Percentiles rank a stretch among this genome's conserved stretches.
These are phyloP conservation scores for Halcyon chelicuti DNA, from an alignment of 2,797 vertebrate species.

Conservation along the genomic window DNA sequence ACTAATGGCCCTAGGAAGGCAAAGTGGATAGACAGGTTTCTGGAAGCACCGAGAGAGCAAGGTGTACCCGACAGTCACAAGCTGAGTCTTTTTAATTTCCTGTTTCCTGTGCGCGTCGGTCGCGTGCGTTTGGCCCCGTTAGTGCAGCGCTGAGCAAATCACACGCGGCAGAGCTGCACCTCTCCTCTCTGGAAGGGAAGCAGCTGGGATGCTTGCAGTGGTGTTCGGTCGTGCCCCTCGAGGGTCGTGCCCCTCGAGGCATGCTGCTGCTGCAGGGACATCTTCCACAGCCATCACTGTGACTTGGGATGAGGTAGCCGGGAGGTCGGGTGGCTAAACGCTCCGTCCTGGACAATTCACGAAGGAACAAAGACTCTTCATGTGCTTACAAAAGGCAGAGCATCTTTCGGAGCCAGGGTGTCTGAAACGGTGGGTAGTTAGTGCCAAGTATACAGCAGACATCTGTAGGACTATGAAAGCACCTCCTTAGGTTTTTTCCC, in stretches of 20 bases:
- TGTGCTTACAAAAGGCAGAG: not conserved
- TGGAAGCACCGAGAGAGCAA: not conserved
- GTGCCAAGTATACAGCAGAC: not conserved
- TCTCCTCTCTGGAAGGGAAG: not conserved
- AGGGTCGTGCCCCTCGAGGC: not conserved
- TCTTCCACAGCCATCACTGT: not conserved
- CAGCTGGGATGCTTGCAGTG: not conserved
- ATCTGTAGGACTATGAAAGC: accelerated
- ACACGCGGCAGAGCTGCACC: not conserved
- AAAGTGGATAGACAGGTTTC: not conserved
- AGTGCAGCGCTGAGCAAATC: not conserved
- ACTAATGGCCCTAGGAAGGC: not conserved
- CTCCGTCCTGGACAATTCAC: not conserved
- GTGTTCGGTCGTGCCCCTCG: not conserved
- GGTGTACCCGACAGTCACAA: not conserved
- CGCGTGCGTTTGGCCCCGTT: not conserved
- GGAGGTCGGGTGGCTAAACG: not conserved
- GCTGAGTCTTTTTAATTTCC: not conserved
- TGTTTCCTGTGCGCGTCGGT: not conserved
- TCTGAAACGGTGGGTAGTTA: not conserved
- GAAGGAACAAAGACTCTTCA: not conserved
- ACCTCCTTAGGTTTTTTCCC: not conserved
- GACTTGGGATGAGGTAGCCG: not conserved
- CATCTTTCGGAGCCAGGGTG: not conserved
- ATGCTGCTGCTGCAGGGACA: not conserved